Conservation (phyloP, 2,113 vertebrate species). For the Pseudolaguvia tuberculata region DNA sequence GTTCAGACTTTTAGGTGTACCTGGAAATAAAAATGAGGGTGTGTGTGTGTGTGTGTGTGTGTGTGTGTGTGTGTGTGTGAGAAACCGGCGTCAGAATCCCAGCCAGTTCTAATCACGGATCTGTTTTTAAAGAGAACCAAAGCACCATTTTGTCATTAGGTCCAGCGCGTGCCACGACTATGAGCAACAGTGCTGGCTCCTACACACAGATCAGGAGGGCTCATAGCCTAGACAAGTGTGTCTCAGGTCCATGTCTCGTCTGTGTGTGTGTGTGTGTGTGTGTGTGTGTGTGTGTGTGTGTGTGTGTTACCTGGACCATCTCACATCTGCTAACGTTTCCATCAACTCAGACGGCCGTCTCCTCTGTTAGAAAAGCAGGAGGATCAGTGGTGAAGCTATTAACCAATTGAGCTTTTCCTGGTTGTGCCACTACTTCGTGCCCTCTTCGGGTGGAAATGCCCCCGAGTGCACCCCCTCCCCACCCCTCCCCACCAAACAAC, state of each 20-base stretch:
- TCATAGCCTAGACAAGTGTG: slow-evolving; percentile 19
- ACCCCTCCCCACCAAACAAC: no score
- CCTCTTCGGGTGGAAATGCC: slow-evolving; percentile 21
- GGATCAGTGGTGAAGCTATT: slow-evolving; percentile 76
- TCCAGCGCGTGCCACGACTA: slow-evolving; percentile 28
- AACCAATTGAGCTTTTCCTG: slow-evolving; percentile 75
- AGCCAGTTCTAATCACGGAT: slow-evolving; percentile 34
- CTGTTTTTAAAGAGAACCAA: slow-evolving; percentile 32
- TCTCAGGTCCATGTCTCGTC: slow-evolving; percentile 42
- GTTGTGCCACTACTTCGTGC: slow-evolving; percentile 54
- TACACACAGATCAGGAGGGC: slow-evolving; percentile 2
- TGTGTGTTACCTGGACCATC: slow-evolving; percentile 43
- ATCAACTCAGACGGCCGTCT: slow-evolving; percentile 68
- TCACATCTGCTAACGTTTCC: slow-evolving; percentile 84
- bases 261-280: slow-evolving; percentile 27
- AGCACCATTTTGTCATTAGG: slow-evolving; percentile 36
- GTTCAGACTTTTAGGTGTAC: slow-evolving; percentile 11
- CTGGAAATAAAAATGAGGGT: slow-evolving; percentile 24
- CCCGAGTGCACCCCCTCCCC: no score
- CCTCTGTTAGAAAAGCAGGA: slow-evolving; percentile 66
- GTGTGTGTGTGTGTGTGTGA: no score
- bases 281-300: background rate
- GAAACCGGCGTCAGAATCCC: slow-evolving; percentile 8
- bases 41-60: no score
- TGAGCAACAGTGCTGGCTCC: slow-evolving; percentile 29